phyloP scores from a whole-genome alignment of 1,140 invertebrate species.

The Bombus pyrosoma region DNA sequence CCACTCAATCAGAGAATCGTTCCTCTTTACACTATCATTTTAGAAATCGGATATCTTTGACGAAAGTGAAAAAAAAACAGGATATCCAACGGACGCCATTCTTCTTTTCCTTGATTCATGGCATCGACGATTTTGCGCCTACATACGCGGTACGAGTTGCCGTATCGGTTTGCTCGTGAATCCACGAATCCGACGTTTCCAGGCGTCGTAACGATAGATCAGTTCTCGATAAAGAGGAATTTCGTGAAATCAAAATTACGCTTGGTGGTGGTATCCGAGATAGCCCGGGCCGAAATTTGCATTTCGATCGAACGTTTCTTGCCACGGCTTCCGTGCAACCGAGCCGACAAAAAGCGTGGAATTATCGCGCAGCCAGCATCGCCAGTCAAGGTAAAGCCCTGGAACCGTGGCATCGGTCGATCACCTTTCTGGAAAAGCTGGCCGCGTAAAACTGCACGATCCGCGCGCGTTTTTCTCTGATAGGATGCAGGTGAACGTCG shows the following conservation, averaged over 20 bases:
- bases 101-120: background rate
- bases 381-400: slow-evolving; percentile 6
- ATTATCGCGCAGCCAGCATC: slow-evolving; percentile 32
- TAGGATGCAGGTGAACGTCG: background rate
- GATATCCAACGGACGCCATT: background rate
- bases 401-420: slow-evolving; percentile 4
- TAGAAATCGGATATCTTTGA: background rate
- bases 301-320: slow-evolving; percentile 43
- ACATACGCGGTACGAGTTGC: background rate
- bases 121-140: background rate
- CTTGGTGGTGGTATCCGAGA: background rate
- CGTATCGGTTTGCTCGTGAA: background rate
- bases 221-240: slow-evolving; percentile 30
- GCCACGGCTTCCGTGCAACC: background rate
- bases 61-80: background rate
- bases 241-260: slow-evolving; percentile 44
- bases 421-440: slow-evolving; percentile 4
- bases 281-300: slow-evolving; percentile 22
- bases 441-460: slow-evolving; percentile 19
- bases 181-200: background rate
- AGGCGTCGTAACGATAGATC: slow-evolving; percentile 3
- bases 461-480: background rate
- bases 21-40: background rate
- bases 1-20: too few relatives aligned
- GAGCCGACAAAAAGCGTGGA: slow-evolving; percentile 30